Evolutionary conservation across 2,888 invertebrate genomes (phyloP).

Genomic region (Diplazon laetatorius): DNA sequence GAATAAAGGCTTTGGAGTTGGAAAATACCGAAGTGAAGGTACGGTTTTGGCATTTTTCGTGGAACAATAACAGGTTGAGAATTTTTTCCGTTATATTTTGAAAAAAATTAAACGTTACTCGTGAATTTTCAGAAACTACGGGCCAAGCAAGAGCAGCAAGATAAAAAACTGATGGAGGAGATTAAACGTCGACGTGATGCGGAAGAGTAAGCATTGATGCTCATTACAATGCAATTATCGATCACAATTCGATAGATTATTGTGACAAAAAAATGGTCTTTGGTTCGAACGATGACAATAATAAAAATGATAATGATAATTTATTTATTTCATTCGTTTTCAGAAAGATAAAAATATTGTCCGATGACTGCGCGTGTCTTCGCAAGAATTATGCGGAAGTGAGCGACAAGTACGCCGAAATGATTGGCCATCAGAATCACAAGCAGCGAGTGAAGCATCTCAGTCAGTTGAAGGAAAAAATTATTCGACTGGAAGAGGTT

Average conservation of each 20-base stretch:
- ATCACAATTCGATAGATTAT: neutral
- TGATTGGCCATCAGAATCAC: conserved; percentile 87
- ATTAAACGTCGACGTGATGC: conserved; percentile 44
- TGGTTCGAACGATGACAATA: no score
- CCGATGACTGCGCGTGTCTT: conserved; percentile 80
- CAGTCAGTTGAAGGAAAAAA: conserved; percentile 82
- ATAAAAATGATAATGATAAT: conserved; percentile 14
- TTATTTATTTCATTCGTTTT: conserved; percentile 13
- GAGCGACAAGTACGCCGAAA: conserved; percentile 84
- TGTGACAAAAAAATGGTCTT: no score
- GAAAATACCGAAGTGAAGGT: conserved; percentile 50
- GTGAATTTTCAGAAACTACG: conserved; percentile 45
- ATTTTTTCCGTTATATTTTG: no score
- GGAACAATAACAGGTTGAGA: no score
- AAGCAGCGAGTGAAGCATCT: conserved; percentile 86
- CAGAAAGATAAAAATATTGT: conserved; percentile 72
- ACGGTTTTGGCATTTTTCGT: neutral
- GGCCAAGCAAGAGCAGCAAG: conserved; percentile 42
- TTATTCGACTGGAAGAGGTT: conserved; percentile 83
- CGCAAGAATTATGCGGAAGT: conserved; percentile 83
- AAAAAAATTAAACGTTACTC: neutral
- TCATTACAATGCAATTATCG: neutral
- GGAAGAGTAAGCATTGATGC: conserved; percentile 58
- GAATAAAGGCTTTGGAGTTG: conserved; percentile 46
- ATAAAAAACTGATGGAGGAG: conserved; percentile 55